Evolutionary conservation across 2,113 vertebrate genomes (phyloP), one percentile per base, ranked within the genome.

Genomic region (Hippoglossus stenolepis): DNA sequence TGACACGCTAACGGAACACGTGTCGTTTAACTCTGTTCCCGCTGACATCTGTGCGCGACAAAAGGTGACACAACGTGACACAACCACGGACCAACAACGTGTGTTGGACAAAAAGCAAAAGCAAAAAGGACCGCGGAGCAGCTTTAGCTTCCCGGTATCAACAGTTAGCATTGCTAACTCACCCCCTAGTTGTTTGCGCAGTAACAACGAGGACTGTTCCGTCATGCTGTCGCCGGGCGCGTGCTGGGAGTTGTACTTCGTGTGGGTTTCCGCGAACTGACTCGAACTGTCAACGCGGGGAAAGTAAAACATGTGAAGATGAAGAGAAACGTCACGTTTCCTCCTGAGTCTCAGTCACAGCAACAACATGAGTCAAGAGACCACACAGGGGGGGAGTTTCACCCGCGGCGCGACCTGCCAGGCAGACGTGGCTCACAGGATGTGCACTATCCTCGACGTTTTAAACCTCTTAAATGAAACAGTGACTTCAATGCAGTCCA

Each of bases 171-270:
- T 53, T 53, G 66, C 80, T 49, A 69, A 80, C 85, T 89, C 85
- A 95, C 94, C 94, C 89, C 91, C 91, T 84, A 95, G 84, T 64
- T 95, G 95, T 93, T 94, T 95, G 77, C 93, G 93, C 64, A 95
- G 91, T 68, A 95, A 83, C 80, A 95, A 90, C 10, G 92, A 90
- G 3, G 93, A 93, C 82, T 93, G 93, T 21, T 93, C 92, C 31
- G 92, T 92, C 94, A 95, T 95, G 84, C 0, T 43, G 40, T 43
- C 3, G 40, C 40, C 2, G 40, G 12, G 2, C 31, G 5, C 31
- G 31, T 43, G 40, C 9, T 43, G 12, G 3, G 40, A 11, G 10
- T 43, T 13, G 3, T 13, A 43, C 40, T 43, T 43, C 2, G 12
- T 1, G 40, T 5, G 23, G 10, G 21, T 1, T 23, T 68, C 24